A percentile compares a stretch with the other conserved stretches of the same genome.
phyloP scores from a whole-genome alignment of 2,888 invertebrate species.

The Lordiphosa fenestrarum region DNA sequence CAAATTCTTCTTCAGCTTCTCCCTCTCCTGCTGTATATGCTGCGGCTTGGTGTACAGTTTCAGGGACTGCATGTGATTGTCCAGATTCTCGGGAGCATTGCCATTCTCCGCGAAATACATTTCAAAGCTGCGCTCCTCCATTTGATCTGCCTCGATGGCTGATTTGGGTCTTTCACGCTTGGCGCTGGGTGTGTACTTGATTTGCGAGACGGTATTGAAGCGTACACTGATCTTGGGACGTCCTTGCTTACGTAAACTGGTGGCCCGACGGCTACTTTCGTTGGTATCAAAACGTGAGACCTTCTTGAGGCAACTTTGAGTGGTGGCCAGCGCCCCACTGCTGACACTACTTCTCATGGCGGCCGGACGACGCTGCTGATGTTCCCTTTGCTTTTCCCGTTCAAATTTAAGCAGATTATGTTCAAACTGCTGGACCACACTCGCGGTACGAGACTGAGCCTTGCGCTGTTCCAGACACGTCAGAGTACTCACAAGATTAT shows the following conservation, averaged over 20 bases:
- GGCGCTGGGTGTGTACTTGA: constrained; percentile 77
- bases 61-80: constrained; percentile 82
- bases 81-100: constrained; percentile 82
- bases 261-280: constrained; percentile 82
- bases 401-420: constrained; percentile 83
- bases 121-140: constrained; percentile 82
- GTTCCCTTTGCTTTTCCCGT: constrained; percentile 65
- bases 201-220: constrained; percentile 79
- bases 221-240: constrained; percentile 80
- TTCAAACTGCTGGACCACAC: constrained; percentile 80
- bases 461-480: constrained; percentile 54
- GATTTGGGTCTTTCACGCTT: constrained; percentile 50
- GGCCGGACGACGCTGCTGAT: constrained; percentile 49
- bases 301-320: constrained; percentile 78
- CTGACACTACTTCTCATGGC: constrained; percentile 77
- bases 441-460: constrained; percentile 73
- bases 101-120: constrained; percentile 84
- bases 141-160: constrained; percentile 15
- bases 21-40: constrained; percentile 73
- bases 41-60: constrained; percentile 82
- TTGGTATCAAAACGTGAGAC: constrained; percentile 76
- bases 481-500: constrained; percentile 71
- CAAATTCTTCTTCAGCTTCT: constrained; percentile 77
- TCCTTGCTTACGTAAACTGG: constrained; percentile 83
- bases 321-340: constrained; percentile 75